Conservation (phyloP, 2,888 invertebrate genomes). For the Escarpia spicata region DNA sequence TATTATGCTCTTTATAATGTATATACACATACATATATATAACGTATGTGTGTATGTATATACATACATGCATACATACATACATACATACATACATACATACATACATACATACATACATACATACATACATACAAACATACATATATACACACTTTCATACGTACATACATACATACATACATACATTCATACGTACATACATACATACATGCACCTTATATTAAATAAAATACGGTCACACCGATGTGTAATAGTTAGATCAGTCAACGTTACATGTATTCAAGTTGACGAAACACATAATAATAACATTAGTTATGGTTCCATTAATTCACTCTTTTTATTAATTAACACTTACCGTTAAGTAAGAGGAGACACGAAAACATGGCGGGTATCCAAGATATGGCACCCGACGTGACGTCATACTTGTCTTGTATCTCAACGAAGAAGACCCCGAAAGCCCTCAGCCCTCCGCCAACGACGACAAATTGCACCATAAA, state of each 20-base stretch:
- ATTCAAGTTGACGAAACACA: too few relatives aligned
- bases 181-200: constrained; percentile 24
- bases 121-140: constrained; percentile 20
- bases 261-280: too few relatives aligned
- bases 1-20: too few relatives aligned
- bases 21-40: neutral
- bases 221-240: neutral
- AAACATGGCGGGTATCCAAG: constrained; percentile 23
- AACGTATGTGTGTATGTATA: neutral
- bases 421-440: constrained; percentile 46
- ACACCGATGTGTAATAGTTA: too few relatives aligned
- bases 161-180: constrained; percentile 23
- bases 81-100: constrained; percentile 22
- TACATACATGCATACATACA: constrained; percentile 21
- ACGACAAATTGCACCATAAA: constrained; percentile 38
- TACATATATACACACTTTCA: constrained; percentile 14
- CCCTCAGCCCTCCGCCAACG: constrained; percentile 39
- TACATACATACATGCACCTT: constrained; percentile 23
- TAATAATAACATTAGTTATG: too few relatives aligned
- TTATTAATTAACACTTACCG: neutral
- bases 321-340: too few relatives aligned
- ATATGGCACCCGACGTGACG: constrained; percentile 13
- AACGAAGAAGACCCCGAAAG: constrained; percentile 50
- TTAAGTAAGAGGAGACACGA: constrained; percentile 6
- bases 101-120: constrained; percentile 19